These are phyloP conservation scores for Sarcophaga bullata DNA, from an alignment of 1,140 invertebrate genomes.

Conservation along the genomic window DNA sequence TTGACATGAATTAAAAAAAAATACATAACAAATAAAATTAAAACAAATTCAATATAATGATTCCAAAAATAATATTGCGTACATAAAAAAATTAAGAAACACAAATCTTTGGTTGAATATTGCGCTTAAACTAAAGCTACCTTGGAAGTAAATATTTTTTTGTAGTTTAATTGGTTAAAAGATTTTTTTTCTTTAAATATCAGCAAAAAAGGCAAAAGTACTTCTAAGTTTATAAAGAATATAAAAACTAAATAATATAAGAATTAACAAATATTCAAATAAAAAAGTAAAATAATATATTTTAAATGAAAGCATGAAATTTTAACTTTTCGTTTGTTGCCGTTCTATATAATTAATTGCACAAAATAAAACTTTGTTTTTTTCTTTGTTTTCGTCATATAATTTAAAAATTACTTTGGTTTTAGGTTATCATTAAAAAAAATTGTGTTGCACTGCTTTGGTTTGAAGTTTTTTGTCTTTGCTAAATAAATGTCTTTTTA, in stretches of 20 bases:
- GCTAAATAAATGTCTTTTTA: conserved; percentile 5
- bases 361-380: conserved; percentile 6
- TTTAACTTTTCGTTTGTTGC: background rate
- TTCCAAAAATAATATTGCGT: background rate
- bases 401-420: conserved; percentile 25
- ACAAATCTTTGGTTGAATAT: conserved; percentile 12
- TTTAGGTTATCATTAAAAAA: background rate
- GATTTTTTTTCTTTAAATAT: background rate
- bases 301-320: background rate
- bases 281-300: too few relatives aligned
- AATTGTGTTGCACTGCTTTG: conserved; percentile 23
- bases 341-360: background rate
- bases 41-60: background rate
- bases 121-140: conserved; percentile 13
- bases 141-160: background rate
- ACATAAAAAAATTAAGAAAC: background rate
- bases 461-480: conserved; percentile 11
- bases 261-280: too few relatives aligned
- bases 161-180: background rate
- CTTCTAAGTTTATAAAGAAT: background rate
- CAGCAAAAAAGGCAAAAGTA: background rate
- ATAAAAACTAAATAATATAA: too few relatives aligned
- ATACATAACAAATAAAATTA: background rate
- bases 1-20: background rate
- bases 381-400: background rate